Percentiles rank a stretch among this genome's conserved stretches.
Conservation (phyloP, 2,888 invertebrate genomes). For the Drosophila acutilabella region DNA sequence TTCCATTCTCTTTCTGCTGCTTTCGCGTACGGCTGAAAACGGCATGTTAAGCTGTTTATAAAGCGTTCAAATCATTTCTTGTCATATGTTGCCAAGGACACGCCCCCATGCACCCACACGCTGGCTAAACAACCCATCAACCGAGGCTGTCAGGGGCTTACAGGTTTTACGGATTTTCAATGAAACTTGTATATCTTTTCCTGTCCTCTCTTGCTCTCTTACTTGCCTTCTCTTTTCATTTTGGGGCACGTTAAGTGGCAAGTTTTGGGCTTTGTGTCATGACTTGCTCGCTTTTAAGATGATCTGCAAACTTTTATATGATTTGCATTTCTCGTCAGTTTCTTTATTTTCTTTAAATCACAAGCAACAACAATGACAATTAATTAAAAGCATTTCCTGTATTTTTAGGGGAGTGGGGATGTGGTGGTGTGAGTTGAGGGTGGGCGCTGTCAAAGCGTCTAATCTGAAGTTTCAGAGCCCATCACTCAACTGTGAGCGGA, state of each 20-base stretch:
- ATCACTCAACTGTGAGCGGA: slow-evolving; percentile 27
- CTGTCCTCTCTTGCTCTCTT: neutral
- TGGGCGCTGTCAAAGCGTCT: slow-evolving; percentile 44
- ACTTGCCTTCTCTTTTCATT: neutral
- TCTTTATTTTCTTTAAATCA: slow-evolving; percentile 40
- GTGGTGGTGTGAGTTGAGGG: neutral
- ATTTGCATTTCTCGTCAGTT: slow-evolving; percentile 65
- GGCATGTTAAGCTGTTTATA: slow-evolving; percentile 79
- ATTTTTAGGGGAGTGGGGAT: neutral
- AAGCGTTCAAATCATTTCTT: slow-evolving; percentile 70
- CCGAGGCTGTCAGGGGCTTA: slow-evolving; percentile 36
- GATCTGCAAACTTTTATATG: slow-evolving; percentile 64
- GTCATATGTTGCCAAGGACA: slow-evolving; percentile 58
- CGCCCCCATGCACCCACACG: slow-evolving; percentile 23
- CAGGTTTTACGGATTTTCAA: slow-evolving; percentile 53
- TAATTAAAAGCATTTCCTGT: slow-evolving; percentile 66
- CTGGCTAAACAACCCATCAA: slow-evolving; percentile 23
- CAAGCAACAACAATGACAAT: slow-evolving; percentile 65
- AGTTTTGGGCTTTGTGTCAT: slow-evolving; percentile 62
- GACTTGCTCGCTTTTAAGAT: slow-evolving; percentile 59
- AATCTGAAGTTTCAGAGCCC: slow-evolving; percentile 47
- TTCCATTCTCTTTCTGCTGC: slow-evolving; percentile 42
- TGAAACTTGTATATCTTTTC: slow-evolving; percentile 37
- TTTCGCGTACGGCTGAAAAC: slow-evolving; percentile 58
- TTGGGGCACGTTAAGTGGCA: slow-evolving; percentile 55